Base-by-base conservation (phyloP, 2,797 vertebrate genomes). In the Typhlichthys eigenmanni region DNA sequence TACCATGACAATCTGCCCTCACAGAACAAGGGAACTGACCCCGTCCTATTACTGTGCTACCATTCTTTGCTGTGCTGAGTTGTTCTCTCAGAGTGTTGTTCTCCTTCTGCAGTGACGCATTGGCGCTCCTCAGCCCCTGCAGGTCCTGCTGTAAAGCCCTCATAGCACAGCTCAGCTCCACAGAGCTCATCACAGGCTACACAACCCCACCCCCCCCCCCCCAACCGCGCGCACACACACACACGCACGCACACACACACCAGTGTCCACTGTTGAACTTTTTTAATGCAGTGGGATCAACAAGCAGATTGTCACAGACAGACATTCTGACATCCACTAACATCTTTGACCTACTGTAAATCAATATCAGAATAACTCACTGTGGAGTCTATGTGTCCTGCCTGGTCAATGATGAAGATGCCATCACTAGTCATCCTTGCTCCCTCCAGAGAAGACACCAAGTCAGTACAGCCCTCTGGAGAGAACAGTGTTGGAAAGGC, bases 51-150 rank as follows among this genome's bases (percentile, higher is more conserved):
- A 66, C 45, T 57, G 29, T 13, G n/a, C 53, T 69, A 94, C 95
- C 90, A 9, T 76, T 87, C 58, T 64, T 78, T 64, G 76, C 62
- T 16, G 81, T 72, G 62, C 59, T 83, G 19, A 94, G 84, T 34
- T 94, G 91, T 47, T 90, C 91, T 81, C 89, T 94, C 72, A 96
- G 87, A 71, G 71, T 60, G 1, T 82, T 53, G 16, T 96, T 96
- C 79, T 95, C 95, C 62, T 92, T 92, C 70, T 78, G 89, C 52
- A 96, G 82, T 6, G 82, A 84, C 58, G 88, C 80, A n/a, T 95
- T 96, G 1, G 87, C 55, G 24, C 85, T 89, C 70, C 88, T 93
- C 55, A 95, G 87, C 58, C 93, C 85, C 51, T 95, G 92, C 32
- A 92, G 69, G 64, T 96, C 92, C 79, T 91, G 86, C 62, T 95